These are phyloP conservation scores for Argyrosomus regius DNA, from an alignment of 2,797 vertebrate genomes.

Conservation along the genomic window DNA sequence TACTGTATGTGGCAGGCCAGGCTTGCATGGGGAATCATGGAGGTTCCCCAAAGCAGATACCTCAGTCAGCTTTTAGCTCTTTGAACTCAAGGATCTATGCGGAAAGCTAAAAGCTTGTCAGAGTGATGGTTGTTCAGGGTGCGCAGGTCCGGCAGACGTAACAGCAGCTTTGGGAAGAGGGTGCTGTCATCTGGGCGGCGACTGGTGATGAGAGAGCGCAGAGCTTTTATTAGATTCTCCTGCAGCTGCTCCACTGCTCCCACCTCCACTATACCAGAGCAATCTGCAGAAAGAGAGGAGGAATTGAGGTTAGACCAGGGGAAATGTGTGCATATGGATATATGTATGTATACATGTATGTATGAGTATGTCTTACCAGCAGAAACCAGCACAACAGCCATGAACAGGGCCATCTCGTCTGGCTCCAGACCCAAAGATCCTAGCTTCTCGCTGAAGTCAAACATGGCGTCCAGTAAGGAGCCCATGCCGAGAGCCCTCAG, in stretches of 20 bases:
- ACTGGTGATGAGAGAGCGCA: conserved; percentile 81
- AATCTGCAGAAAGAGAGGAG: conserved; percentile 69
- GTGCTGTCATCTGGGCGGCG: conserved; percentile 82
- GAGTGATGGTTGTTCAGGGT: conserved; percentile 89
- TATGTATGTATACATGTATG: not conserved
- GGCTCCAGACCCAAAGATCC: conserved; percentile 84
- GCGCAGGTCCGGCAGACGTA: conserved; percentile 87
- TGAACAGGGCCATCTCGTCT: conserved; percentile 89
- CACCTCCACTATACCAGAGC: conserved; percentile 84
- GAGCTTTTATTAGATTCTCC: conserved; percentile 85
- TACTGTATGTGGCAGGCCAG: conserved; percentile 39
- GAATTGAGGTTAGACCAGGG: conserved; percentile 31
- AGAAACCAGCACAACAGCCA: conserved; percentile 88
- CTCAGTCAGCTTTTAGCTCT: conserved; percentile 19
- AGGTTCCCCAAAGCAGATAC: conserved; percentile 49
- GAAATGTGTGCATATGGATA: not conserved
- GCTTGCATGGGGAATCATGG: conserved; percentile 52
- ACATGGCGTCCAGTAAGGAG: conserved; percentile 86
- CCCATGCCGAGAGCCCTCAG: conserved; percentile 87
- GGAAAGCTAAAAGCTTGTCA: conserved; percentile 88
- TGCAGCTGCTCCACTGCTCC: conserved; percentile 87
- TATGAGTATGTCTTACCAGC: conserved; percentile 76
- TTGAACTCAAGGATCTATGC: conserved; percentile 83
- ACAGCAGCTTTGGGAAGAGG: conserved; percentile 86
- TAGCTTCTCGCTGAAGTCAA: conserved; percentile 89